Percentiles rank a stretch among this genome's conserved stretches.
Evolutionary conservation across 1,140 invertebrate genomes (phyloP).

Genomic region (Tetramorium parvispinum): DNA sequence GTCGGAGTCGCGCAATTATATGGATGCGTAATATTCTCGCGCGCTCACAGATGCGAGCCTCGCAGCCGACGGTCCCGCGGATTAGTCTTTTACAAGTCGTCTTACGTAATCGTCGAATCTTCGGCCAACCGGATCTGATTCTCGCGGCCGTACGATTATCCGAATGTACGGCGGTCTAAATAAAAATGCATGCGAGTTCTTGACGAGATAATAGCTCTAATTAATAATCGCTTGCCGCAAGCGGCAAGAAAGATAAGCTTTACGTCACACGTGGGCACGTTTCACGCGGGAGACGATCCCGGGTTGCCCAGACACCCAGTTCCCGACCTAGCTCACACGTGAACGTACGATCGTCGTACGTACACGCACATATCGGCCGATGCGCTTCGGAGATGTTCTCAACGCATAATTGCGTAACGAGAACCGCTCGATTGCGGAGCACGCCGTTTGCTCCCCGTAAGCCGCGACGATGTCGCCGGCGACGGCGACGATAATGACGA

Average conservation of each 20-base stretch:
- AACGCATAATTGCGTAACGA: slow-evolving; percentile 67
- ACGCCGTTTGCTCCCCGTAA: slow-evolving; percentile 67
- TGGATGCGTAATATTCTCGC: slow-evolving; percentile 16
- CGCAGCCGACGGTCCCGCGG: background rate
- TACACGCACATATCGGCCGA: slow-evolving; percentile 20
- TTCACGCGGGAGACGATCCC: background rate
- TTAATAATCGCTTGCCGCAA: slow-evolving; percentile 33
- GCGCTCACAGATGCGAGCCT: background rate
- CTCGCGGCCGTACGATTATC: slow-evolving; percentile 6
- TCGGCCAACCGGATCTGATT: slow-evolving; percentile 36
- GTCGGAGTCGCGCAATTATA: background rate
- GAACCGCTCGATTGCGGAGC: slow-evolving; percentile 48
- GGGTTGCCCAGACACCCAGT: background rate
- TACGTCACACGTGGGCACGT: background rate
- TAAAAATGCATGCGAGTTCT: slow-evolving; percentile 13
- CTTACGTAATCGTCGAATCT: slow-evolving; percentile 34
- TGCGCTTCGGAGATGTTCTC: slow-evolving; percentile 56
- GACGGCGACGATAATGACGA: slow-evolving; percentile 53
- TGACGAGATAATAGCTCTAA: slow-evolving; percentile 43
- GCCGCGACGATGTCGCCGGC: slow-evolving; percentile 2
- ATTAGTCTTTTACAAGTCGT: slow-evolving; percentile 1
- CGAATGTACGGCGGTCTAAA: slow-evolving; percentile 27
- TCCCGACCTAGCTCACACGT: slow-evolving; percentile 28
- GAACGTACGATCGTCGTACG: background rate
- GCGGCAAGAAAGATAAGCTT: background rate